Evolutionary conservation across 2,113 vertebrate genomes (phyloP), one percentile per base, ranked within the genome.

Genomic region (Edolisoma coerulescens): DNA sequence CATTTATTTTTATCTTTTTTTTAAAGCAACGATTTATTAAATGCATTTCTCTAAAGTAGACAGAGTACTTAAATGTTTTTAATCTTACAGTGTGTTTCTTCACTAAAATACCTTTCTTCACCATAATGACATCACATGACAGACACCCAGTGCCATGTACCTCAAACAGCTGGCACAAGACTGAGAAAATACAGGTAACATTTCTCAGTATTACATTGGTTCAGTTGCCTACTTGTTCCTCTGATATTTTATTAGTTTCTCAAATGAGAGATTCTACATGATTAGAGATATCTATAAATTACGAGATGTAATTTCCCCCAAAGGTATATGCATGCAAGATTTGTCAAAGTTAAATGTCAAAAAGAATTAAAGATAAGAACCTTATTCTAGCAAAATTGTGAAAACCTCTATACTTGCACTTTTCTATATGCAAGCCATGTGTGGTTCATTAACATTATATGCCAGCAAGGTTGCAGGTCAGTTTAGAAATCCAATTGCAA

Each of bases 401-500:
- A 65, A 87, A 78, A 17, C 5, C 10, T 90, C 37, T 75, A 1
- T 45, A 60, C 81, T 68, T 86, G 28, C 77, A 71, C 64, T 56
- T 87, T 57, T 75, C 39, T 75, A 39, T 60, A 87, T 82, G 76
- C 73, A 87, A 93, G 41, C 37, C 61, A 57, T 26, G 33, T 61
- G 44, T 60, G 35, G 68, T 53, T 92, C 88, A 79, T 96, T 94
- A 97, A 78, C 86, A 90, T 61, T 56, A 52, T 81, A 90, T 85
- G 91, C 82, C 90, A 93, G 83, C 14, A 84, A 76, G 88, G 95
- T 69, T 92, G 65, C 37, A 96, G 83, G 90, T 95, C 93, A 93
- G 61, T 91, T 95, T 75, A 82, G 56, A 95, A 81, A 93, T 50
- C 71, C 37, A 5, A 87, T 32, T 90, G 76, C 76, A 96, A 93